A percentile compares a stretch with the other conserved stretches of the same genome.
Conservation (phyloP, 2,888 invertebrate species). For the Furcula furcula region DNA sequence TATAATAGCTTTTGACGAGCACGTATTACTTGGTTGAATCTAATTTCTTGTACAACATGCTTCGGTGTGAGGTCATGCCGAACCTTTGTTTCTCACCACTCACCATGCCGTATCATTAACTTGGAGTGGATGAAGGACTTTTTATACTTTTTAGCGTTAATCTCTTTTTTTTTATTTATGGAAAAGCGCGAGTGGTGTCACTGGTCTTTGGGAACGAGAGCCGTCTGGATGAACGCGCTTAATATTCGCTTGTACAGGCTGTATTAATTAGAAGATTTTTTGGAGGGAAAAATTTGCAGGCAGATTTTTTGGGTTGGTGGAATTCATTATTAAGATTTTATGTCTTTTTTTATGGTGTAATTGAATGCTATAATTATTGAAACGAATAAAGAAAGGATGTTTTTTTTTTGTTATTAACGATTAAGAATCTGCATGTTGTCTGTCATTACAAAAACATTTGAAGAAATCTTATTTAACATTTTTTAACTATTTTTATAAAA, state of each 20-base stretch:
- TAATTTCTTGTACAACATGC: no score
- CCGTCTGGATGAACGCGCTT: conserved; percentile 45
- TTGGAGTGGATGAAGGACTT: conserved; percentile 74
- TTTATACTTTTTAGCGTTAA: conserved; percentile 75
- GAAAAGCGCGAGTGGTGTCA: conserved; percentile 66
- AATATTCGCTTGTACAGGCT: conserved; percentile 48
- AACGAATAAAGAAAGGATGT: no score
- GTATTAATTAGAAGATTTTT: conserved; percentile 51
- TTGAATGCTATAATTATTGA: no score
- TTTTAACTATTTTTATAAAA: no score
- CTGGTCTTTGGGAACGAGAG: conserved; percentile 60
- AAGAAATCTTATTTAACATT: no score
- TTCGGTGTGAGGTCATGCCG: conserved; percentile 52
- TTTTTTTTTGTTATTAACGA: no score
- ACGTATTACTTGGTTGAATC: no score
- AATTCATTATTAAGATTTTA: no score
- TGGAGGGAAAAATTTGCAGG: conserved; percentile 3
- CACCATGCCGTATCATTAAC: conserved; percentile 81
- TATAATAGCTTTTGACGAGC: no score
- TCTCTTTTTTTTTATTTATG: conserved; percentile 72
- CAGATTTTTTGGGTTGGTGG: neutral
- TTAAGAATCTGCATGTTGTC: no score
- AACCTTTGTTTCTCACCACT: conserved; percentile 77
- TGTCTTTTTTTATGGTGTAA: no score
- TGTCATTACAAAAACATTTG: no score